Base-by-base conservation (phyloP, 2,113 vertebrate genomes). In the Heteronetta atricapilla region DNA sequence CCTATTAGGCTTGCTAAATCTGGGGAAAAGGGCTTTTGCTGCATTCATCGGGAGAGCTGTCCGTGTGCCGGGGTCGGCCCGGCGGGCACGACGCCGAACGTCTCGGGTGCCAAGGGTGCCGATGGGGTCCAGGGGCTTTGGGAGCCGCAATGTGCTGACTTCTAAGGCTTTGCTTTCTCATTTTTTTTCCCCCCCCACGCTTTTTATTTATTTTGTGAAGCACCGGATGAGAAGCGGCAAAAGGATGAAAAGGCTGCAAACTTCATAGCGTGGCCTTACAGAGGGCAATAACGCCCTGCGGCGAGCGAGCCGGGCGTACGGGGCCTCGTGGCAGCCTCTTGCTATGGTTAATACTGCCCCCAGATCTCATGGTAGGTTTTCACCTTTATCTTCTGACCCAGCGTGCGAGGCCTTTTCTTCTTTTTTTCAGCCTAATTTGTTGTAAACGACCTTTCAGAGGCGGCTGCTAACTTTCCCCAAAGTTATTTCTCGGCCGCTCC, bases 1-100 rank as follows among this genome's bases (percentile, higher is more conserved):
- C 77, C 89, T 82, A 48, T 86, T 90, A 50, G 72, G 72, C 70
- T 80, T 59, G 81, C 77, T 72, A 36, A 76, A 93, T 88, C 72
- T 86, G 84, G 95, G 92, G 78, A 67, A 93, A 90, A 82, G 86
- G 88, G 56, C 82, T 85, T 40, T 26, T 50, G 85, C 69, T 34
- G 42, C 15, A 56, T 77, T 85, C 42, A 81, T 67, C 10, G 20
- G 79, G 76, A 46, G 38, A 77, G 59, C 56, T 86, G 62, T 56
- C 82, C 50, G 14, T 3, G 0, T 3, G 10, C 86, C 5, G 76
- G 9, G 13, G 16, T 72, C 12, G 31, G 20, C 81, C 82, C 33
- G 2, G 2, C 0, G 22, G 4, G 7, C 26, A 7, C 17, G 56
- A 25, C 20, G 5, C 11, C 2, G 46, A 26, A 46, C 5, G 0